Base-by-base conservation (phyloP, 1,140 invertebrate genomes). In the Atta texana region DNA sequence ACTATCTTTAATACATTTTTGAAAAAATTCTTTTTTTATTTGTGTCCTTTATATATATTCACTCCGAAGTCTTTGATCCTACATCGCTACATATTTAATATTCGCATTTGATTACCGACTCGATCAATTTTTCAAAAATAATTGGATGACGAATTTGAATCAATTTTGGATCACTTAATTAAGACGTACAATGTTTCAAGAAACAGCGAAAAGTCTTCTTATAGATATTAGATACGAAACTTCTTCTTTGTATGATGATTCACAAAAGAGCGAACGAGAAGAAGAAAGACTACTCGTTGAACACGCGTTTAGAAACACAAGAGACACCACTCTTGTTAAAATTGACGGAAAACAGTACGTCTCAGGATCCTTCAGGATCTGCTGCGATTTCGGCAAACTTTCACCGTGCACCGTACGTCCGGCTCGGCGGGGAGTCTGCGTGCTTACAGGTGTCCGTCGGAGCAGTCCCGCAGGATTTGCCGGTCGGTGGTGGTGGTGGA, bases 401-500 rank as follows among this genome's bases (percentile, higher is more conserved):
- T 81, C 78, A 44, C 80, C 87, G 53, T 87, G 74, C 88, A 63
- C 59, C 74, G 88, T 87, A 34, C 85, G 78, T 90, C 74, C 78
- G 68, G 78, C 84, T 81, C 86, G 57, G 81, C 89, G 85, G 89
- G 89, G 89, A 90, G 89, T 90, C 89, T 90, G 89, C 89, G 89
- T 90, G 89, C 89, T 90, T 90, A 90, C 89, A 90, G 89, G 89
- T 90, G 89, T 90, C 89, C 81, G 89, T 90, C 81, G 89, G 69
- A 89, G 85, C 85, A 89, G 88, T 90, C 89, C 88, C 78, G 88
- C 89, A 90, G 89, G 89, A 90, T 89, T 87, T 90, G 85, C 89
- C 77, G 75, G 85, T 75, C 89, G 78, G 24, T 64, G 76, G 89
- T 89, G 88, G 89, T 89, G 89, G 89, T 90, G 90, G 87, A 85